Percentiles rank a stretch among this genome's conserved stretches.
Evolutionary conservation across 2,797 vertebrate species (phyloP).

Genomic region (Selene dorsalis): DNA sequence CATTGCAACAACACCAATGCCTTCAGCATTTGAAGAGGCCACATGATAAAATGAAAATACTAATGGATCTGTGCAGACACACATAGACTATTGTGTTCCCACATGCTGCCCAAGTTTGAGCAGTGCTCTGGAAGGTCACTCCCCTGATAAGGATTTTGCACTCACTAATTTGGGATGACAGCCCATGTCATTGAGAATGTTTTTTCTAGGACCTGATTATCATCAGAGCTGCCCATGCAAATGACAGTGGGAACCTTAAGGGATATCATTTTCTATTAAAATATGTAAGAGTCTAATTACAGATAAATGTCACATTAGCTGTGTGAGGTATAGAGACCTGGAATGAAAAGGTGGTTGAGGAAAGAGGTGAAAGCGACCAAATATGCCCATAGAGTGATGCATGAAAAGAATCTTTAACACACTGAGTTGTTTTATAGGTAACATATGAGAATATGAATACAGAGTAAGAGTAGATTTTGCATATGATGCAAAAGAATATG

Average conservation of each 20-base stretch:
- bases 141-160: conserved; percentile 76
- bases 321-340: conserved; percentile 76
- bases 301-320: conserved; percentile 86
- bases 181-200: conserved; percentile 78
- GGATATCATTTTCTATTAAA: conserved; percentile 86
- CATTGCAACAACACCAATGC: not conserved
- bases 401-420: conserved; percentile 51
- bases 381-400: conserved; percentile 17
- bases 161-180: conserved; percentile 83
- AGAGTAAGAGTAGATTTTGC: not conserved
- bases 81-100: conserved; percentile 22
- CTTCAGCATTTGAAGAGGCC: not conserved
- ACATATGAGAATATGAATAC: conserved; percentile 49
- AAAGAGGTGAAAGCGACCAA: conserved; percentile 38
- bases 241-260: conserved; percentile 87
- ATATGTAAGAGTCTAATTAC: conserved; percentile 86
- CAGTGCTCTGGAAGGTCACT: conserved; percentile 76
- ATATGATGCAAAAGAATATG: not conserved
- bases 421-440: conserved; percentile 46
- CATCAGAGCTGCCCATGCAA: conserved; percentile 83
- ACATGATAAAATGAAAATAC: conserved; percentile 4
- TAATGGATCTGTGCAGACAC: conserved; percentile 22
- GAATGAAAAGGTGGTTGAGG: conserved; percentile 69
- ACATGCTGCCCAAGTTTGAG: conserved; percentile 53
- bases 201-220: conserved; percentile 81